Evolutionary conservation across 2,888 invertebrate genomes (phyloP), one percentile per base, ranked within the genome.

Genomic region (Scaptomyza polygonia): DNA sequence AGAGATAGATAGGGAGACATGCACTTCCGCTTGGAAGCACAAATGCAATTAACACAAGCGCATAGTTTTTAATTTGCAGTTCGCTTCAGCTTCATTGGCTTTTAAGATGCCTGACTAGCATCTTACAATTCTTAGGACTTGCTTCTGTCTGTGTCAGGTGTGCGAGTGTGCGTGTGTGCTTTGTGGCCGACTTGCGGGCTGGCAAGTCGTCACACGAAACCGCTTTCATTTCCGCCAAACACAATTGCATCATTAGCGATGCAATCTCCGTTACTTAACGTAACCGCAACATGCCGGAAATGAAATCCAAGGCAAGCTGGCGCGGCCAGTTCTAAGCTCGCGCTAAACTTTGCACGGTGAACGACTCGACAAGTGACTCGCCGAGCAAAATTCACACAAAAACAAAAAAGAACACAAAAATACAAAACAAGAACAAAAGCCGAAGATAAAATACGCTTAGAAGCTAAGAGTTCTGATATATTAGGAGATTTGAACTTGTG

Each of bases 221-320:
- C 83, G 84, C 81, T 86, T 83, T 83, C 86, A 84, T 84, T 84
- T 84, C 83, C 83, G 83, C 79, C 70, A 79, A 81, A 84, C 88
- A 88, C 88, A 85, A 85, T 88, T 85, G 86, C 84, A 85, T 85
- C 84, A 85, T 85, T 85, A 85, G 86, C 88, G 88, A 86, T 85
- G 84, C 84, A 85, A 85, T 85, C 84, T 85, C 84, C 84, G 88
- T 83, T 85, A 84, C 86, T 80, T 88, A 86, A 86, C 81, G 81
- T 72, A 86, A 74, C 88, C 86, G 84, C 88, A 88, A 88, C 86
- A 84, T 88, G 79, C 88, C 84, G 84, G 84, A 85, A 88, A 85
- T 85, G 88, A 85, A 84, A 86, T 88, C 84, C 86, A 71, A 79
- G 73, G 80, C 86, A 82, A 87, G 86, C 83, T 71, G 76, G 59